Evolutionary conservation across 1,140 invertebrate species (phyloP).

Genomic region (Pentalonia nigronervosa): DNA sequence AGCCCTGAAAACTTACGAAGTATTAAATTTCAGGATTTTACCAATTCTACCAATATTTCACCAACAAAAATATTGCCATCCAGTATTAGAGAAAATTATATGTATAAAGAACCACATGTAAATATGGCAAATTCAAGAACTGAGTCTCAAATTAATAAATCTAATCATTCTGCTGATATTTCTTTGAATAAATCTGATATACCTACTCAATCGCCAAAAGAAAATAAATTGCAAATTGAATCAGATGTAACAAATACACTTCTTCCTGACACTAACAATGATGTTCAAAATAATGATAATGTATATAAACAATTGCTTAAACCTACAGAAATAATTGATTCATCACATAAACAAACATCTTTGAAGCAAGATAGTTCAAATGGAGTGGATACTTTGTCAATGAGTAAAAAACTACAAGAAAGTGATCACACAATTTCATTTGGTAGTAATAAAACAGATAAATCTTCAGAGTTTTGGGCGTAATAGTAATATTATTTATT

Average conservation of each 20-base stretch:
- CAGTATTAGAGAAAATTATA: neutral
- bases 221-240: neutral
- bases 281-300: neutral
- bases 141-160: neutral
- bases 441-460: slow-evolving; percentile 54
- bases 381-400: neutral
- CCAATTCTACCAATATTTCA: neutral
- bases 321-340: neutral
- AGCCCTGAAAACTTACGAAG: neutral
- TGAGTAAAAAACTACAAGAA: neutral
- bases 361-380: neutral
- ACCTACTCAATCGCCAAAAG: neutral
- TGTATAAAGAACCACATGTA: neutral
- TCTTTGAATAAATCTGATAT: neutral
- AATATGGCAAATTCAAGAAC: neutral
- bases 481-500: neutral
- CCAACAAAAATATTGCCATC: neutral
- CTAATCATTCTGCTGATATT: neutral
- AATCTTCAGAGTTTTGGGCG: slow-evolving; percentile 41
- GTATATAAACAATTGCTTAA: neutral
- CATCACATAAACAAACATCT: neutral
- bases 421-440: slow-evolving; percentile 43
- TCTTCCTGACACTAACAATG: neutral
- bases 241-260: neutral
- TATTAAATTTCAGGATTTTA: neutral